These are phyloP conservation scores for Muntiacus reevesi DNA, from an alignment of 2,113 vertebrate species.

Conservation along the genomic window DNA sequence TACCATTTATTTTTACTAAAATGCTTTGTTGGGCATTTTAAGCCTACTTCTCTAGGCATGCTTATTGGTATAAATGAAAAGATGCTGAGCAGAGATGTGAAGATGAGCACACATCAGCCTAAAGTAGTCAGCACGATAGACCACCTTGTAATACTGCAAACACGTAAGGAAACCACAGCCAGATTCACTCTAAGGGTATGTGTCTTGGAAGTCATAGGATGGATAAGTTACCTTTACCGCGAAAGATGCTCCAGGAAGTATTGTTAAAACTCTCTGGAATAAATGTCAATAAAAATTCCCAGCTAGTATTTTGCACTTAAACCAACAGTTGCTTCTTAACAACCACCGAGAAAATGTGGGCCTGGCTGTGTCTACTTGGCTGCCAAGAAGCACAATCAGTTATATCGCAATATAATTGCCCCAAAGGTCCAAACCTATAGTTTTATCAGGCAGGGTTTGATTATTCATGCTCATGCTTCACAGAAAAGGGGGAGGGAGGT, in stretches of 20 bases:
- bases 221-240: not conserved
- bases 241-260: not conserved
- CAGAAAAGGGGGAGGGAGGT: not conserved
- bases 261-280: not conserved
- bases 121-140: not conserved
- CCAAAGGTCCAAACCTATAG: not conserved
- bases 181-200: not conserved
- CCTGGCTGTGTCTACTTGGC: not conserved
- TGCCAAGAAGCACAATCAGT: not conserved
- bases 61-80: not conserved
- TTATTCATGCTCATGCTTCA: not conserved
- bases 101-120: not conserved
- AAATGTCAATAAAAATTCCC: not conserved
- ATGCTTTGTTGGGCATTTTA: not conserved
- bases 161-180: not conserved
- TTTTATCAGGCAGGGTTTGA: not conserved
- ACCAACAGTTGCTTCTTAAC: not conserved
- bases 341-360: not conserved
- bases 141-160: not conserved
- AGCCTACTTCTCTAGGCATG: not conserved
- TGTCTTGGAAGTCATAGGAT: not conserved
- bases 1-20: constrained; percentile 13
- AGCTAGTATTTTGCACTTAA: not conserved
- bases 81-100: not conserved
- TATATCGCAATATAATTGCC: not conserved